Percentiles rank a stretch among this genome's conserved stretches.
Evolutionary conservation across 2,113 vertebrate species (phyloP).

Genomic region (Cavia porcellus): DNA sequence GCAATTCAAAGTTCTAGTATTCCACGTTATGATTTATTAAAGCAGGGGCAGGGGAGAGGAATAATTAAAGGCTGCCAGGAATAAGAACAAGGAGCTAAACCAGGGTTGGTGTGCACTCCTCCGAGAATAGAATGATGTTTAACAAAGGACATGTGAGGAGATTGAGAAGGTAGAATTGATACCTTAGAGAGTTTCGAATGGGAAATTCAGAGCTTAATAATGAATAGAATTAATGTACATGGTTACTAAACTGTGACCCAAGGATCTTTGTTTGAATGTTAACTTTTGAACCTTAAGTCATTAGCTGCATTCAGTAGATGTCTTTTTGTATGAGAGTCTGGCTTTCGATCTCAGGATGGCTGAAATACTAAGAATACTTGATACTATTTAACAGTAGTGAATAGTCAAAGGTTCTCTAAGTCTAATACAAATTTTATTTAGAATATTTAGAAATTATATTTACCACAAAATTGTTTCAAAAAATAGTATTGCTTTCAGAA

Average conservation of each 20-base stretch:
- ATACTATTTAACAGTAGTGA: too few relatives aligned
- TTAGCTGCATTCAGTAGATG: not conserved
- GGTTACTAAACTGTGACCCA: not conserved
- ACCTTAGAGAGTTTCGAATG: not conserved
- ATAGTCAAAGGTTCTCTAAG: too few relatives aligned
- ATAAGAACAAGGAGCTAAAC: not conserved
- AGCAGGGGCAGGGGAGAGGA: not conserved
- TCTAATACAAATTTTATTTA: too few relatives aligned
- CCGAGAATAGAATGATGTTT: not conserved
- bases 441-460: not conserved
- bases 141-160: not conserved
- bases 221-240: not conserved
- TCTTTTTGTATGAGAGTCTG: not conserved
- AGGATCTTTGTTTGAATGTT: not conserved
- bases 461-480: not conserved
- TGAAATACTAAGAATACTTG: too few relatives aligned
- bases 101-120: not conserved
- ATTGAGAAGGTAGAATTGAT: not conserved
- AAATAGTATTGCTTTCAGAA: not conserved
- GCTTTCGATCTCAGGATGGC: too few relatives aligned
- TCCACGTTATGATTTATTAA: not conserved
- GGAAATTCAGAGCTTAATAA: not conserved
- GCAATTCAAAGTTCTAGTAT: not conserved
- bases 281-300: not conserved
- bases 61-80: not conserved